Conservation (phyloP, 2,113 vertebrate species). For the Mystacornis crossleyi region DNA sequence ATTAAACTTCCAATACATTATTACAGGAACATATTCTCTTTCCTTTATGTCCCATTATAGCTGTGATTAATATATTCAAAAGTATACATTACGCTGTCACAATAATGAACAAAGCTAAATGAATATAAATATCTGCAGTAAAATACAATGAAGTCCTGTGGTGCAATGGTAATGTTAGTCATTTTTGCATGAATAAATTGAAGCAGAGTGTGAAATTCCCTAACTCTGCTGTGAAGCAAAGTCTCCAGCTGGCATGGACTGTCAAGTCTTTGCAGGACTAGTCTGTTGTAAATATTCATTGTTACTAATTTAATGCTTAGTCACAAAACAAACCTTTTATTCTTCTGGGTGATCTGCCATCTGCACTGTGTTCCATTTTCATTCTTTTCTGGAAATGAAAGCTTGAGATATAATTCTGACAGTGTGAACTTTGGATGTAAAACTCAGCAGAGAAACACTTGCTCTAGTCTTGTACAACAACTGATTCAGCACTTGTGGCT, state of each 20-base stretch:
- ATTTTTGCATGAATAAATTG: constrained; percentile 21
- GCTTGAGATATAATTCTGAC: not conserved
- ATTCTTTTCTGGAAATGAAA: not conserved
- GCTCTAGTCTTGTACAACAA: not conserved
- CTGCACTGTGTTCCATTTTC: not conserved
- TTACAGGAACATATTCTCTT: constrained; percentile 22
- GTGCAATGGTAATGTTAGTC: not conserved
- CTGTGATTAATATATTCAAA: constrained; percentile 42
- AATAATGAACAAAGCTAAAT: constrained; percentile 8
- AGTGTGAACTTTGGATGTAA: not conserved
- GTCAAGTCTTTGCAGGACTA: not conserved
- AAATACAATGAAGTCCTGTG: not conserved
- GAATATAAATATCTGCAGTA: constrained; percentile 31
- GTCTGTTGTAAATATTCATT: not conserved
- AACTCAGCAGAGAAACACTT: not conserved
- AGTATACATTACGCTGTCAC: constrained; percentile 17
- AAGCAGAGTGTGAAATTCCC: not conserved
- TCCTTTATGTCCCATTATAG: constrained; percentile 34
- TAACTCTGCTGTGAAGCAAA: not conserved
- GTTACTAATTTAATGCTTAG: not conserved
- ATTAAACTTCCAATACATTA: constrained; percentile 32
- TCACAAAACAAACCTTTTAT: not conserved
- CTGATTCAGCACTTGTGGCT: not conserved
- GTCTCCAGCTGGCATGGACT: not conserved
- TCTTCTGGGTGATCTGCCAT: not conserved